Evolutionary conservation across 2,113 vertebrate species (phyloP), one percentile per base, ranked within the genome.

Genomic region (Pluvianellus socialis): DNA sequence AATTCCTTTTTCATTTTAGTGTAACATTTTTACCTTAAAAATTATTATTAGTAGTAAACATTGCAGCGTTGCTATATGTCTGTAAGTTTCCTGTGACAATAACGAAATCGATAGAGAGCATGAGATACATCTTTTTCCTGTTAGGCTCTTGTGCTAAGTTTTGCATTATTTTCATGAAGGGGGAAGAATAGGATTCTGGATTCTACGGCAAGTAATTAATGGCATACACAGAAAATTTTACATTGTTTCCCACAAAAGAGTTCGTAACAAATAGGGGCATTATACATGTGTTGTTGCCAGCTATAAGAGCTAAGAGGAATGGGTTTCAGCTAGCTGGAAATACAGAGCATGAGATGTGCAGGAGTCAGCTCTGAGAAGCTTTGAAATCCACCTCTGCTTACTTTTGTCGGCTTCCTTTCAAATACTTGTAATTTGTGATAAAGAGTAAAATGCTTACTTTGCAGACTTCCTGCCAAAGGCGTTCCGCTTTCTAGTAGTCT

Each of bases 31-130:
- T 66, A 15, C 38, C 5, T 85, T 7, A 72, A 82, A 63, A 79
- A 65, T 23, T 5, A 32, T 44, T 71, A 5, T 0, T 28, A 40
- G 3, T 26, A 24, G 14, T 91, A 42, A 92, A n/a, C 23, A 33
- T 11, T 61, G n/a, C 35, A 56, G 21, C 2, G 2, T 68, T 94
- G 20, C 62, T 67, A 0, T 42, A 16, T 0, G 0, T 56, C 44
- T 85, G 7, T 56, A 59, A 33, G 10, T 73, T 59, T 72, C 44
- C 22, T 49, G 13, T 27, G 38, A 9, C 49, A n/a, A 12, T 13
- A 45, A 14, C 27, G 44, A 84, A 53, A 71, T 52, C 13, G 23
- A 3, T 19, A 11, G 16, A n/a, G 32, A 76, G 45, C 9, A 17
- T 3, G 59, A 82, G 28, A 19, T 79, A 27, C 40, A 45, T 79